Base-by-base conservation (phyloP, 2,113 vertebrate genomes). In the Uropsilus gracilis region DNA sequence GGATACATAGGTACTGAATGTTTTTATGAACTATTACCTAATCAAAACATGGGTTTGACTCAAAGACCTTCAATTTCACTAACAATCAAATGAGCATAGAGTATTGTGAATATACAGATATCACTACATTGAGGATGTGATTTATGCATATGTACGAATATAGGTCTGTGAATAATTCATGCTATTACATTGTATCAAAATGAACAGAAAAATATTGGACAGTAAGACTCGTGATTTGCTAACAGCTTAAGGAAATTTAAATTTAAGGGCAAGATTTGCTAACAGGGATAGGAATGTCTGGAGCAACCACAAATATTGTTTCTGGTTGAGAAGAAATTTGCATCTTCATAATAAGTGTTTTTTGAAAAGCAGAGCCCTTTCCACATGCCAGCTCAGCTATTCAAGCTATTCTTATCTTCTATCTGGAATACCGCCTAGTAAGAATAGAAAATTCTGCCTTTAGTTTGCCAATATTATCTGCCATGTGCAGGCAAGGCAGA, bases 391-490 rank as follows among this genome's bases (percentile, higher is more conserved):
- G 95, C 93, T 91, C 57, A 69, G 89, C 95, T 48, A 89, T 91
- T 96, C 84, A 91, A 57, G 83, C 95, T 91, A 53, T 96, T 94
- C 95, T 97, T 97, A 94, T 96, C 96, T 87, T 42, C 91, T 92
- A 55, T 97, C 97, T 95, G 95, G 94, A 96, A 91, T 89, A 59
- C 76, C 59, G 94, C 94, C 95, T 96, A n/a, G 93, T 59, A 85
- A 96, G 95, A 96, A 96, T 95, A 96, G 91, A 76, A 95, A 96
- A 95, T 95, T 95, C 89, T 95, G 94, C 91, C 91, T 97, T 97
- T 95, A 86, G 91, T 96, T 94, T 87, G 46, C 96, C 97, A 97
- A 96, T 97, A 96, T 77, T 96, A 96, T 97, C 96, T 96, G 66
- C 80, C 69, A 81, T 88, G 93, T 94, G 91, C 97, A 97, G 95